Base-by-base conservation (phyloP, 2,888 invertebrate species). In the Tetragnatha montana region DNA sequence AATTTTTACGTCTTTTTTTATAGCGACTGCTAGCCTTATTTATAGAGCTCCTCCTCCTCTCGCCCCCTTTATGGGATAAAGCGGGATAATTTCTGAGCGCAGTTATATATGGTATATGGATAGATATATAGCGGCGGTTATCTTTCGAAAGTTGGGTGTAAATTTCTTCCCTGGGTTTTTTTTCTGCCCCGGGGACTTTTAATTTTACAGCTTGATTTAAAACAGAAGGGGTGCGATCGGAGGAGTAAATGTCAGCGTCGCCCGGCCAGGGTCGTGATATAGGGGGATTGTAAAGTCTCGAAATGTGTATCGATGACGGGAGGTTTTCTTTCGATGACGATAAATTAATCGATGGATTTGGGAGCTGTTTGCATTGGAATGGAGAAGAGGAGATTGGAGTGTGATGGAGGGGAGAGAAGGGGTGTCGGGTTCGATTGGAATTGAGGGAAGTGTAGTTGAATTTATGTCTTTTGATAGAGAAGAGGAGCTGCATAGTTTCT, bases 161-260 rank as follows among this genome's bases (percentile, higher is more conserved):
- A 89, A 89, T 89, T 89, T 88, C 76, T 60, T 82, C 19, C 50
- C 69, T 71, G 51, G 47, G 51, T 51, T 68, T 75, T 60, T 21
- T 35, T 75, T 79, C 79, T 80, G 21, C 35, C 83, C 22, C 51
- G 14, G 73, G 17, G 60, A 68, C 85, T 89, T 89, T 89, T 89
- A 89, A 89, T 89, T 89, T 89, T 89, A 89, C 89, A 85, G 89
- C 89, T 89, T 89, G 89, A 89, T 89, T 89, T 89, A 89, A 85
- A 89, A 89, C 85, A 71, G 81, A 85, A 76, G 89, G 73, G 60
- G 49, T 75, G 75, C 51, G 81, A 87, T 81, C 68, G 87, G 69
- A 74, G 75, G 51, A 81, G 75, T 87, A 87, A 87, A 87, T 75
- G 87, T 87, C 87, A 87, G 76, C 60, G 21, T 22, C 49, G 14